These are phyloP conservation scores for Tauraco erythrolophus DNA, from an alignment of 2,113 vertebrate genomes.

Conservation along the genomic window DNA sequence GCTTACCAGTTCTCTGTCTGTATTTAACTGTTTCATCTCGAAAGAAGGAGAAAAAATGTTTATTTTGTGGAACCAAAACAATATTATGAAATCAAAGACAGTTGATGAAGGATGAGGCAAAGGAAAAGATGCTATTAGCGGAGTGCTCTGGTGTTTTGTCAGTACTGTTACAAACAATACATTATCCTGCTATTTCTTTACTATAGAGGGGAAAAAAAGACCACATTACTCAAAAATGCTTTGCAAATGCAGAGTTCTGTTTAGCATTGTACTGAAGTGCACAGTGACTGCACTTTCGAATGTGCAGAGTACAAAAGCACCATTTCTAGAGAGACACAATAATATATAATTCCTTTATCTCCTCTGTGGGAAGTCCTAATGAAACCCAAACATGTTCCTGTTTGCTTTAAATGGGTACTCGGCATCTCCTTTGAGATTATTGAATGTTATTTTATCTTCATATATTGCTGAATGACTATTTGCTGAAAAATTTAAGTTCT, in stretches of 20 bases:
- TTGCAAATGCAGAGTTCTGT: background rate
- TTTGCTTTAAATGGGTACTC: conserved; percentile 6
- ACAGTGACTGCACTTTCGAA: background rate
- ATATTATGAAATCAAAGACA: background rate
- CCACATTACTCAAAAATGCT: background rate
- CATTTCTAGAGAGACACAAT: background rate
- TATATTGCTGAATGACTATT: background rate
- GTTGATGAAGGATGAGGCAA: background rate
- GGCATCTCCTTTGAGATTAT: background rate
- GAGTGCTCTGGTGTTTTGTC: background rate
- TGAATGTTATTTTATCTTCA: background rate
- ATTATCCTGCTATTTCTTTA: background rate
- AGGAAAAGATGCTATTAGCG: background rate
- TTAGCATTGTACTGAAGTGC: background rate
- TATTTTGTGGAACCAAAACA: background rate
- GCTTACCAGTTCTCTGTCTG: background rate
- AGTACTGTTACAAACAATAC: background rate
- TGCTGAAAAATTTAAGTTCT: background rate
- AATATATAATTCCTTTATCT: background rate
- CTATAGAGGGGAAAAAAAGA: background rate
- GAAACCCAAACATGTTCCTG: background rate
- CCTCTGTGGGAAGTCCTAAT: background rate
- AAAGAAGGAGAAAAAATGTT: background rate
- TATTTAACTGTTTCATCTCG: background rate
- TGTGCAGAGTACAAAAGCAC: background rate